Conservation (phyloP, 2,888 invertebrate genomes). For the Acleris cristana region DNA sequence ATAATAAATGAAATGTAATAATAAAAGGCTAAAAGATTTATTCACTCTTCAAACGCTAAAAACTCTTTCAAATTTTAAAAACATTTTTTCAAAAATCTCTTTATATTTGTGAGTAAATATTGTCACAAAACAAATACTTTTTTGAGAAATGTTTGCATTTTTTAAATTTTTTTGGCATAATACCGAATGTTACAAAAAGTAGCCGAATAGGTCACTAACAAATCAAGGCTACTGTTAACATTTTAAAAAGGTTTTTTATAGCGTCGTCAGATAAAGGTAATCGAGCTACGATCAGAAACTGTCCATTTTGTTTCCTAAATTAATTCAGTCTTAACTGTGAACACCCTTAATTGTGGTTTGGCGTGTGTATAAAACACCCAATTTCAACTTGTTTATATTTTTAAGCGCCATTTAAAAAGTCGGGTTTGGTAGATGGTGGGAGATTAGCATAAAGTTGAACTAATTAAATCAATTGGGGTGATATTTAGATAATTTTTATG, state of each 20-base stretch:
- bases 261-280: conserved; percentile 22
- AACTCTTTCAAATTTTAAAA: no score
- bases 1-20: no score
- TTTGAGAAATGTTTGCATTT: no score
- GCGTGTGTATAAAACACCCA: conserved; percentile 70
- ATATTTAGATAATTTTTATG: conserved; percentile 25
- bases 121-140: no score
- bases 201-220: no score
- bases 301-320: conserved; percentile 58
- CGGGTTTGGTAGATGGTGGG: conserved; percentile 20
- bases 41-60: no score
- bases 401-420: conserved; percentile 41
- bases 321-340: conserved; percentile 59
- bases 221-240: background rate
- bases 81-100: no score
- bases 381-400: conserved; percentile 55
- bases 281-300: conserved; percentile 32
- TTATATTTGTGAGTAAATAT: no score
- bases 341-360: conserved; percentile 69
- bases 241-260: conserved; percentile 23
- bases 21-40: no score
- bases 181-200: no score
- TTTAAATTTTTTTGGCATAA: no score
- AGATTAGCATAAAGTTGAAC: conserved; percentile 28
- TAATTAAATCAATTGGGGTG: conserved; percentile 20